Evolutionary conservation across 2,888 invertebrate species (phyloP).

Genomic region (Agriotes lineatus): DNA sequence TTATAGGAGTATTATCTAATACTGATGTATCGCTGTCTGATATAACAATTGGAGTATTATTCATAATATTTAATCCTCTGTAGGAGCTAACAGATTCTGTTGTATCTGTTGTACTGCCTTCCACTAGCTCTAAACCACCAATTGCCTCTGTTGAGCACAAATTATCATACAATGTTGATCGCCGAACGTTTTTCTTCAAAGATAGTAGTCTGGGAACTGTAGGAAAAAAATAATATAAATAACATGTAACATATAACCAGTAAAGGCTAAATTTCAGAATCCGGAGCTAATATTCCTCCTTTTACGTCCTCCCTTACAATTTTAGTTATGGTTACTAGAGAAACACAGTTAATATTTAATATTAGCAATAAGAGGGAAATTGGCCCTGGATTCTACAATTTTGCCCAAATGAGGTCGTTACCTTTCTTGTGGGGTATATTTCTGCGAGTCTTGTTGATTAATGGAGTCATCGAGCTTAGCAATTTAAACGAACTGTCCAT

Average conservation of each 20-base stretch:
- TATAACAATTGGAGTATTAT: slow-evolving; percentile 17
- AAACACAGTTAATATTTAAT: too few species aligned
- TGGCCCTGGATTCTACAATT: too few species aligned
- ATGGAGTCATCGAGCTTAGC: slow-evolving; percentile 60
- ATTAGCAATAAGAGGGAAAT: too few species aligned
- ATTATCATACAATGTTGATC: slow-evolving; percentile 55
- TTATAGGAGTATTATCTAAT: not conserved
- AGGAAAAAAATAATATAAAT: slow-evolving; percentile 32
- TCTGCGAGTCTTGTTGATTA: slow-evolving; percentile 48
- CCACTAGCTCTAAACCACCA: slow-evolving; percentile 36
- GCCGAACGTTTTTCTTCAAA: slow-evolving; percentile 56
- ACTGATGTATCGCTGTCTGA: slow-evolving; percentile 2
- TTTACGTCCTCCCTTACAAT: too few species aligned
- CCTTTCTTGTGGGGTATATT: slow-evolving; percentile 48
- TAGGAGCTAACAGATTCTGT: slow-evolving; percentile 1
- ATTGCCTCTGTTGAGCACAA: slow-evolving; percentile 40
- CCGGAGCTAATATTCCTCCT: too few species aligned
- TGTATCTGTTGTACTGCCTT: slow-evolving; percentile 25
- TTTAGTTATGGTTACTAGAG: too few species aligned
- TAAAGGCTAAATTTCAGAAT: too few species aligned
- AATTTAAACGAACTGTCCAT: slow-evolving; percentile 57
- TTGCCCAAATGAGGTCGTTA: too few species aligned
- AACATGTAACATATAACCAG: not conserved
- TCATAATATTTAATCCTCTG: not conserved
- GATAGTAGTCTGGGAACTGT: slow-evolving; percentile 57